phyloP scores from a whole-genome alignment of 2,888 invertebrate genomes.

The Hyalella azteca region DNA sequence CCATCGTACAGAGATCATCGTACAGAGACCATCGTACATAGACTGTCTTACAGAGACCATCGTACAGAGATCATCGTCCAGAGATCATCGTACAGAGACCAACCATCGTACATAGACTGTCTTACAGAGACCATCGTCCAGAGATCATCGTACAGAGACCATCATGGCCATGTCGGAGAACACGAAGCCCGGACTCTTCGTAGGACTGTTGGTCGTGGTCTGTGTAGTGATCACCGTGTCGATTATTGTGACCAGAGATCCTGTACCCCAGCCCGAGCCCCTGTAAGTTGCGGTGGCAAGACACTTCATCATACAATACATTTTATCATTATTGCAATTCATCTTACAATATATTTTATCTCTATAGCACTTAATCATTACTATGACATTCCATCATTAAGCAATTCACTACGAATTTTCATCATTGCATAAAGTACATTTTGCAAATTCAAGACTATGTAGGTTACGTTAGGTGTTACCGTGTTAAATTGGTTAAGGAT shows the following conservation, averaged over 20 bases:
- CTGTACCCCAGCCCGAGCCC: neutral
- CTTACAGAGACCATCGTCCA: no score
- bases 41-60: no score
- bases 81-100: no score
- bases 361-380: neutral
- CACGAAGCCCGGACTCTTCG: neutral
- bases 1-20: no score
- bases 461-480: no score
- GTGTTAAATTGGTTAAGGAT: no score
- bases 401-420: neutral
- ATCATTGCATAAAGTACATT: neutral
- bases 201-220: neutral
- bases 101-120: no score
- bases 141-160: no score
- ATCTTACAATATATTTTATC: neutral
- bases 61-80: no score
- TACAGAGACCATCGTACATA: no score
- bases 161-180: neutral
- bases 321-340: neutral
- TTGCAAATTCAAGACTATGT: neutral
- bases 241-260: neutral
- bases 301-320: no score
- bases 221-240: neutral
- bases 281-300: no score
- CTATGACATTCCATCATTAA: neutral